Conservation (phyloP, 2,888 invertebrate species). For the Suillia variegata region DNA sequence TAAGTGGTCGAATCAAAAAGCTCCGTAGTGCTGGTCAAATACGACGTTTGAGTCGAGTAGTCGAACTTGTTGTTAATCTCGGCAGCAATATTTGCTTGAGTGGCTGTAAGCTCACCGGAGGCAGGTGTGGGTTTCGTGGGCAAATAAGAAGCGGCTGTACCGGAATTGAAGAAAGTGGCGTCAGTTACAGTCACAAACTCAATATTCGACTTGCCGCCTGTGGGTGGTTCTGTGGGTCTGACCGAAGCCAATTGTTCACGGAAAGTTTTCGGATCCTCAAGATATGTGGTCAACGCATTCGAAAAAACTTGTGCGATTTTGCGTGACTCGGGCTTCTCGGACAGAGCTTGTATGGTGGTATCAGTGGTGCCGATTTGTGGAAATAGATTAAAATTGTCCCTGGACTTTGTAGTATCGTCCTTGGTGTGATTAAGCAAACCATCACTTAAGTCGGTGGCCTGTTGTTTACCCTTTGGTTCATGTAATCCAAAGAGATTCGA, state of each 20-base stretch:
- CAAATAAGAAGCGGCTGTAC: conserved; percentile 52
- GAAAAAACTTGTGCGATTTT: conserved; percentile 85
- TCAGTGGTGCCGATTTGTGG: conserved; percentile 65
- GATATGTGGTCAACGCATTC: conserved; percentile 79
- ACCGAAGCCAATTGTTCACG: conserved; percentile 77
- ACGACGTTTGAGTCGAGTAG: conserved; percentile 40
- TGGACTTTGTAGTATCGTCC: conserved; percentile 7
- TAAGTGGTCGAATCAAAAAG: conserved; percentile 61
- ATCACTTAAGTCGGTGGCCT: conserved; percentile 63
- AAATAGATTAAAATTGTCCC: conserved; percentile 34
- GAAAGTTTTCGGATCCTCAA: conserved; percentile 83
- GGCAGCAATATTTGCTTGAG: conserved; percentile 70
- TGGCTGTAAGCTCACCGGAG: conserved; percentile 56
- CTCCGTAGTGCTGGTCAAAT: conserved; percentile 51
- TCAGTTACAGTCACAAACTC: conserved; percentile 43
- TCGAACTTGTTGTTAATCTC: conserved; percentile 50
- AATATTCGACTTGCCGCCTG: conserved; percentile 56
- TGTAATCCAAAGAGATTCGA: conserved; percentile 53
- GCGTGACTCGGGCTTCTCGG: conserved; percentile 68
- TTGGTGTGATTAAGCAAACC: conserved; percentile 26
- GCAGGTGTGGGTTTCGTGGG: conserved; percentile 46
- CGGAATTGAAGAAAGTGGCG: conserved; percentile 41
- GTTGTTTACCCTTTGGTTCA: conserved; percentile 28
- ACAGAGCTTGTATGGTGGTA: conserved; percentile 66
- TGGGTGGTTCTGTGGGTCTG: conserved; percentile 77